Percentiles rank a stretch among this genome's conserved stretches.
Conservation (phyloP, 1,140 invertebrate genomes). For the Mesaphorura yosii region DNA sequence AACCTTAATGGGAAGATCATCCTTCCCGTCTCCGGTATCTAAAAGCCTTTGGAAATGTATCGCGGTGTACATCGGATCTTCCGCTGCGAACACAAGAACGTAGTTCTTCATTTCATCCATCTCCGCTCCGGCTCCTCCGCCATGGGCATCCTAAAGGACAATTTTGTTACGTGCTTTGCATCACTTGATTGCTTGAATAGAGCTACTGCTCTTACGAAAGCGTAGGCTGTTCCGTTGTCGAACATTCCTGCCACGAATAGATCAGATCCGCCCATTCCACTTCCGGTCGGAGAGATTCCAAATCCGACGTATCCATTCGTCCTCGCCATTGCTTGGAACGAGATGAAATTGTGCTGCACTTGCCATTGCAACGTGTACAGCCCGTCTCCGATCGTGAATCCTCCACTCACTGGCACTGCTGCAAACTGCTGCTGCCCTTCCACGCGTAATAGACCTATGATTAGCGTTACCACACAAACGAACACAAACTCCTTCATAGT, state of each 20-base stretch:
- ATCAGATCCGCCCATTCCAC: neutral
- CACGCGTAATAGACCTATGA: no score
- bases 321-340: neutral
- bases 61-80: neutral
- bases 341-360: neutral
- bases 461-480: no score
- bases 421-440: no score
- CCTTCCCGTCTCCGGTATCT: neutral
- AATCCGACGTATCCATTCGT: slow-evolving; percentile 1
- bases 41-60: neutral
- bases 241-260: neutral
- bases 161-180: neutral
- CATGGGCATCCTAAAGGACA: neutral
- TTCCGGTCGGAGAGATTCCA: neutral
- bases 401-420: no score
- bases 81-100: neutral
- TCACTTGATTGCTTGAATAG: neutral
- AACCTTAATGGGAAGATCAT: neutral
- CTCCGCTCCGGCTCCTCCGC: neutral
- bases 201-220: neutral
- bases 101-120: neutral
- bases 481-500: no score
- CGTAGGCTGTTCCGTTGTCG: neutral
- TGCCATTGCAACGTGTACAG: neutral
- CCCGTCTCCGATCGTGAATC: neutral